Evolutionary conservation across 2,888 invertebrate genomes (phyloP).

Genomic region (Philereme transversata): DNA sequence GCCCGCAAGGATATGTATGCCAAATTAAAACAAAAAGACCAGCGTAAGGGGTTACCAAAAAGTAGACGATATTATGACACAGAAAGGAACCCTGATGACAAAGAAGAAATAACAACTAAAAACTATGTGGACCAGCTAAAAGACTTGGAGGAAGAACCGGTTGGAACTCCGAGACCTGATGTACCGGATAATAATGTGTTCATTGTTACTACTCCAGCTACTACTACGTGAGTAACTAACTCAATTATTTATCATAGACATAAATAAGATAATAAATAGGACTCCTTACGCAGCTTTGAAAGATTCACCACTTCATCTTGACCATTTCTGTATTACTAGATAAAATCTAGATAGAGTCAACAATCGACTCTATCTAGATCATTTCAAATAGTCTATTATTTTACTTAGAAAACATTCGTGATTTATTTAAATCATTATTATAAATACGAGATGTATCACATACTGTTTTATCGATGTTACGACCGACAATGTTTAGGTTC

Average conservation of each 20-base stretch:
- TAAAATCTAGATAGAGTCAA: no score
- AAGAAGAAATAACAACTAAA: slow-evolving; percentile 49
- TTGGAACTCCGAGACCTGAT: slow-evolving; percentile 65
- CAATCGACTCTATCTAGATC: no score
- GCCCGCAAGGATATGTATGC: slow-evolving; percentile 62
- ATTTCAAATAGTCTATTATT: no score
- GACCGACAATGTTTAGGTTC: no score
- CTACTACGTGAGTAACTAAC: slow-evolving; percentile 23
- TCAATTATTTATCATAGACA: not conserved
- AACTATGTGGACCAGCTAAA: slow-evolving; percentile 57
- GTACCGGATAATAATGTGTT: slow-evolving; percentile 63
- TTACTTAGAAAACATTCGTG: no score
- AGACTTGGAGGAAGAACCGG: slow-evolving; percentile 71
- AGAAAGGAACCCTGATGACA: slow-evolving; percentile 34
- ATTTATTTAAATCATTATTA: no score
- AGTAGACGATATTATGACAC: slow-evolving; percentile 32
- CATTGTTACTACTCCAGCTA: slow-evolving; percentile 61
- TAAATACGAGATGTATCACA: no score
- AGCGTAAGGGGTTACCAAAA: slow-evolving; percentile 51
- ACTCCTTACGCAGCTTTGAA: no score
- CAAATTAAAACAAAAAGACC: slow-evolving; percentile 56
- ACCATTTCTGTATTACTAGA: no score
- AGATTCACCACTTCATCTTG: no score
- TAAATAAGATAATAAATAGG: no score
- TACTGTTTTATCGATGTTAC: no score